Conservation (phyloP, 92 coral and sea anemone species). For the Porites divaricata region DNA sequence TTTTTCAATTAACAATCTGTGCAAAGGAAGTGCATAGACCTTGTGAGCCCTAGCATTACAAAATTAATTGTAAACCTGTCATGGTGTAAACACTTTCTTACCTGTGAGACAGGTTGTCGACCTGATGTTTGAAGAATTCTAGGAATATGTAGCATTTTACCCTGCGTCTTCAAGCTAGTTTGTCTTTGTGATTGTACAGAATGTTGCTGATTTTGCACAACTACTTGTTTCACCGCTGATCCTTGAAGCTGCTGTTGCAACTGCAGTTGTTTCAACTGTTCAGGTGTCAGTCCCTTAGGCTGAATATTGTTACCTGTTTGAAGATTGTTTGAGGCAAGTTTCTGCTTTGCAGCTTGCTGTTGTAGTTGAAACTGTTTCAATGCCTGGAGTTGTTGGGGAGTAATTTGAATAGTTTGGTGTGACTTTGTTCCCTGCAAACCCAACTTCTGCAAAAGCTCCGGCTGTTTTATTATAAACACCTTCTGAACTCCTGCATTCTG, state of each 20-base stretch:
- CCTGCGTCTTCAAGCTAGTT: conserved; percentile 57
- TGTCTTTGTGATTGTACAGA: conserved; percentile 70
- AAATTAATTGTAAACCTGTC: no score
- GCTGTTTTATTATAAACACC: conserved; percentile 93
- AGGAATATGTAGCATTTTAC: conserved; percentile 74
- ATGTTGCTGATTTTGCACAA: conserved; percentile 55
- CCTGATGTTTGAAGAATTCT: conserved; percentile 86
- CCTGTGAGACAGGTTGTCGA: conserved; percentile 86
- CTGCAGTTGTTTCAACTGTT: conserved; percentile 79
- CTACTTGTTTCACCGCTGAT: conserved; percentile 51
- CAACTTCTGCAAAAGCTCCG: conserved; percentile 80
- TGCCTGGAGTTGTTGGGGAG: conserved; percentile 89
- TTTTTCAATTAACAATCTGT: no score
- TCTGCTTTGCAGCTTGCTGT: conserved; percentile 60
- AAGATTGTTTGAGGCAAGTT: conserved; percentile 27
- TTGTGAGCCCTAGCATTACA: no score
- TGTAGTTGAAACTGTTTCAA: conserved; percentile 86
- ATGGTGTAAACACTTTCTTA: background rate
- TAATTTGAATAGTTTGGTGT: conserved; percentile 92
- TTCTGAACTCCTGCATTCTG: conserved; percentile 76
- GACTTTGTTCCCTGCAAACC: conserved; percentile 82
- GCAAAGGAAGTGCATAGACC: no score
- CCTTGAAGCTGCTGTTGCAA: conserved; percentile 78
- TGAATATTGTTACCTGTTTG: conserved; percentile 37
- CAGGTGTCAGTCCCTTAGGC: conserved; percentile 66